These are phyloP conservation scores for Peromyscus aztecus DNA, from an alignment of 2,797 vertebrate genomes.

Conservation along the genomic window DNA sequence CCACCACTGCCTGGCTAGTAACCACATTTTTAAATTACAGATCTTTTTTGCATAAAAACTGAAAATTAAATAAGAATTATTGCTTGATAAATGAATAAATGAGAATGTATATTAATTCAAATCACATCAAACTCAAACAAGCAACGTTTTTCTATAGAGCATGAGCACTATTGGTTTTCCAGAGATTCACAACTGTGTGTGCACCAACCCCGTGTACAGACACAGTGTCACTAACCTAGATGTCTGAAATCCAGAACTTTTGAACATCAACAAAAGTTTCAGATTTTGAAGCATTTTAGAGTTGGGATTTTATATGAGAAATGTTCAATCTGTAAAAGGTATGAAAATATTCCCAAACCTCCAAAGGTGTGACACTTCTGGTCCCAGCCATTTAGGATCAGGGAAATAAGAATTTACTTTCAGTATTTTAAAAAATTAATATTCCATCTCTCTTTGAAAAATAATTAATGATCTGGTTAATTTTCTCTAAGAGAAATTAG, in stretches of 20 bases:
- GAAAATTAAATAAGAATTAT: constrained; percentile 44
- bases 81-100: constrained; percentile 62
- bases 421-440: constrained; percentile 53
- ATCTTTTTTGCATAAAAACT: constrained; percentile 29
- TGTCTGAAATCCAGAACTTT: not conserved
- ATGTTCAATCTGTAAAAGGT: not conserved
- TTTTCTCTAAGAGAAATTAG: constrained; percentile 53
- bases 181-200: not conserved
- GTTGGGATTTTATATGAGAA: not conserved
- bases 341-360: not conserved
- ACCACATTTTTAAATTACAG: not conserved
- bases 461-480: constrained; percentile 49
- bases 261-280: not conserved
- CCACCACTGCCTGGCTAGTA: not conserved
- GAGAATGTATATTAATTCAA: constrained; percentile 33
- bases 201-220: not conserved
- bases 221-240: not conserved
- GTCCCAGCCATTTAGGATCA: not conserved
- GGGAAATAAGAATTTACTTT: constrained; percentile 47
- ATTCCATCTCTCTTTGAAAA: constrained; percentile 57
- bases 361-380: not conserved
- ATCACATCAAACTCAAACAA: not conserved
- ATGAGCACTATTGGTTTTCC: not conserved
- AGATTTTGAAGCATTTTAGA: not conserved
- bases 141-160: constrained; percentile 14